These are phyloP conservation scores for Cryptus viduatorius DNA, from an alignment of 2,888 invertebrate genomes.

Conservation along the genomic window DNA sequence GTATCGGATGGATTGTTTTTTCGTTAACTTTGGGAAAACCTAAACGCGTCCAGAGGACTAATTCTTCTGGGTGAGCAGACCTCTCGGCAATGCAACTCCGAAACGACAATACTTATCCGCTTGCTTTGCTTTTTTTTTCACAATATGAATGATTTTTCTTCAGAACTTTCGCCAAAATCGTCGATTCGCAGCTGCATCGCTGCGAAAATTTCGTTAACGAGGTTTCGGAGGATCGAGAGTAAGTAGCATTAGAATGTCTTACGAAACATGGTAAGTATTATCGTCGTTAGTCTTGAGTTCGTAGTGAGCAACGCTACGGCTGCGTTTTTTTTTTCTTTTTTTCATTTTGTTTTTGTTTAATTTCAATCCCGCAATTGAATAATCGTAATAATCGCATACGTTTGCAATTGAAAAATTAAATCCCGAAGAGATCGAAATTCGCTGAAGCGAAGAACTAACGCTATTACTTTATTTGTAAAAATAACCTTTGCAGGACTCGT, in stretches of 20 bases:
- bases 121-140: background rate
- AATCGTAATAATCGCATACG: slow-evolving; percentile 10
- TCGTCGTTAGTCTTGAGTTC: slow-evolving; percentile 62
- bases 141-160: background rate
- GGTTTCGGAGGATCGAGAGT: slow-evolving; percentile 4
- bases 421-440: slow-evolving; percentile 70
- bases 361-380: slow-evolving; percentile 64
- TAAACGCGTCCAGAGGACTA: slow-evolving; percentile 50
- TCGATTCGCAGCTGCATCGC: background rate
- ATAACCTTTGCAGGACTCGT: slow-evolving; percentile 76
- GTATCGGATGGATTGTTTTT: slow-evolving; percentile 57
- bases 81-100: background rate
- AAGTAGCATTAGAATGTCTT: slow-evolving; percentile 38
- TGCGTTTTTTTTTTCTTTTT: slow-evolving; percentile 14
- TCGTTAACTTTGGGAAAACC: slow-evolving; percentile 54
- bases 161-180: background rate
- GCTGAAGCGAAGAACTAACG: slow-evolving; percentile 74
- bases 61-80: slow-evolving; percentile 38
- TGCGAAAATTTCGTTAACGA: slow-evolving; percentile 13
- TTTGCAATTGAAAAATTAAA: slow-evolving; percentile 34
- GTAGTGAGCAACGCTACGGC: slow-evolving; percentile 77
- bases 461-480: slow-evolving; percentile 78
- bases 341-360: slow-evolving; percentile 12
- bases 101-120: background rate
- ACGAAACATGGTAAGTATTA: slow-evolving; percentile 61